Base-by-base conservation (phyloP, 2,888 invertebrate genomes). In the Slavum lentiscoides region DNA sequence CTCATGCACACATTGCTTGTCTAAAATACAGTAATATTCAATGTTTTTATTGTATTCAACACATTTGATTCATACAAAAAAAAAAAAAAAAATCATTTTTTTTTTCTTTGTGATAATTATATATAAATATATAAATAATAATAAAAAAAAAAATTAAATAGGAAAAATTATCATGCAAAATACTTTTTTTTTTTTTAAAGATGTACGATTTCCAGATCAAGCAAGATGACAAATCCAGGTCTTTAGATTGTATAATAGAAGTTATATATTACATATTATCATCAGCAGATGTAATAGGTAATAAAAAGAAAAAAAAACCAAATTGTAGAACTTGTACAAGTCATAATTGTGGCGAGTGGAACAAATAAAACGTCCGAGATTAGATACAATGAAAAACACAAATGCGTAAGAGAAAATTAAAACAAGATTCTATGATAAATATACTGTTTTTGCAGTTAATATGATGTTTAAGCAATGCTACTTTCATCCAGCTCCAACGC, bases 401-500 rank as follows among this genome's bases (percentile, higher is more conserved):
- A 80, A 80, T 80, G 80, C 80, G 72, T 80, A 80, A 72, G 80
- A 80, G 80, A 80, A 80, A 80, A 80, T 70, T 72, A 80, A 80
- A 80, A 80, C 80, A 80, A 72, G 80, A 80, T 80, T 80, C 80
- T 80, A 80, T 80, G 72, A 80, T 72, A 80, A 80, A 80, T 80
- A 70, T 70, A 80, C 80, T 80, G 80, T 66, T 80, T 43, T 72
- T 39, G 55, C 72, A 72, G 66, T 58, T 66, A 80, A 70, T 69
- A 53, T 30, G 72, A 80, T 80, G 72, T 80, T 76, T 72, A 80
- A 72, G 80, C 80, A 43, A 49, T 61, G 72, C 80, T 80, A 70
- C 62, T 70, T 19, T 80, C 80, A 70, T 80, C 70, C 62, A 72
- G 66, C 43, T 80, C 80, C 80, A 80, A 80, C 2, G 80, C 13